Base-by-base conservation (phyloP, 2,113 vertebrate genomes). In the Hemiscyllium ocellatum region DNA sequence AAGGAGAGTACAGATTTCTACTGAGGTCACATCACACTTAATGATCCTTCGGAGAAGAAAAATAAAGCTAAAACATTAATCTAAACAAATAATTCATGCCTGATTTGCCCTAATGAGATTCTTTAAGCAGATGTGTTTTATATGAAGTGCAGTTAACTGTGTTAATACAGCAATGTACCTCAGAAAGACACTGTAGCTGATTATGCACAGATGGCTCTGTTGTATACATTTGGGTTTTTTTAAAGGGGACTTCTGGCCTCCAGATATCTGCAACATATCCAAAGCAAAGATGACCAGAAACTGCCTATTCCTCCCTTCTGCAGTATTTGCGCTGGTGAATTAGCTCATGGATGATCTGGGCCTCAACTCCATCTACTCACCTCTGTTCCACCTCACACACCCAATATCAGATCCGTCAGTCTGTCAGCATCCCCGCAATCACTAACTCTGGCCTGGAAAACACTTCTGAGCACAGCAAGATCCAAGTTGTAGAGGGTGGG, bases 51-150 rank as follows among this genome's bases (percentile, higher is more conserved):
- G 42, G 61, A 37, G 61, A 33, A 61, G 89, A 42, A 93, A 93
- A 93, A 68, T 93, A 93, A 93, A 93, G 20, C 33, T 93, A 20
- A 93, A 68, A 93, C 89, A 93, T 93, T 61, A 68, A 93, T 93
- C 89, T 66, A 93, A 93, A 66, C 33, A 65, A 93, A 93, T 17
- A 93, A 93, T 68, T 93, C 61, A 66, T 37, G 89, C 89, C 66
- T 66, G 89, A 93, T 93, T 93, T 68, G 61, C 61, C 61, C 89
- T 37, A 66, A n/a, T 37, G 89, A 61, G 37, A 93, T 68, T 33
- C 33, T 93, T n/a, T 22, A 68, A 93, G 89, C 89, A 93, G 61
- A 93, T 93, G 89, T 93, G 61, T 68, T 93, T 93, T 68, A 93
- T 93, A 93, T 93, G 33, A 68, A 93, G 20, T 91, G 56, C 89